These are phyloP conservation scores for Herpetotheres cachinnans DNA, from an alignment of 2,113 vertebrate species.

Conservation along the genomic window DNA sequence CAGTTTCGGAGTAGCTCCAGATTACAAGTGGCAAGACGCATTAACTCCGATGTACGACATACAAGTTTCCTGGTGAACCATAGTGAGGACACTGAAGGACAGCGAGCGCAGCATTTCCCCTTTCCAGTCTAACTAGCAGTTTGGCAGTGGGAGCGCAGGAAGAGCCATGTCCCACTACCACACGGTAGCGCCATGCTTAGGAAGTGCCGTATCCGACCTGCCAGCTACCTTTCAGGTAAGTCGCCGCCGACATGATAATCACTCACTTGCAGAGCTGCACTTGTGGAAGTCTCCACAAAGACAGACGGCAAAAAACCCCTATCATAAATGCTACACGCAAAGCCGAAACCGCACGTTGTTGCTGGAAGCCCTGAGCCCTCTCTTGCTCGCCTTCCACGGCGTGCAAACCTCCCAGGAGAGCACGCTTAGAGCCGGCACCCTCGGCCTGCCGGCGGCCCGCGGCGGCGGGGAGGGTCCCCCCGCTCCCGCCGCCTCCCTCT, in stretches of 20 bases:
- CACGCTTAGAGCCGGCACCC: accelerated
- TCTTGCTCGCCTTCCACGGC: no score
- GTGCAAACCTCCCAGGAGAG: neutral
- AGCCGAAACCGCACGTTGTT: neutral
- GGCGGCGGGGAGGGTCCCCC: accelerated
- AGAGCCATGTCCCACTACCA: neutral
- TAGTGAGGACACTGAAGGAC: neutral
- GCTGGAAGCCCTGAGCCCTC: neutral
- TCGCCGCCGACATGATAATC: accelerated
- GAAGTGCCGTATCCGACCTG: neutral
- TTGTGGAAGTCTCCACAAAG: neutral
- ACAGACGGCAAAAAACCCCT: accelerated
- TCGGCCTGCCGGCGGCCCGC: no score
- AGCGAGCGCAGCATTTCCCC: neutral
- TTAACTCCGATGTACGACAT: accelerated
- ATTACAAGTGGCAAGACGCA: neutral
- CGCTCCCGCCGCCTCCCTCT: neutral
- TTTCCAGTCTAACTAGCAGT: neutral
- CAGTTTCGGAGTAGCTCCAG: neutral
- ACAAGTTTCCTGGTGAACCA: neutral
- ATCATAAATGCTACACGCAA: neutral
- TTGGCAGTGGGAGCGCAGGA: accelerated
- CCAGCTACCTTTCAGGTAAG: neutral
- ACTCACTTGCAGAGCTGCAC: neutral
- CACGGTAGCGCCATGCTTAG: accelerated